Evolutionary conservation across 2,113 vertebrate species (phyloP).

Genomic region (Pseudopodoces humilis): DNA sequence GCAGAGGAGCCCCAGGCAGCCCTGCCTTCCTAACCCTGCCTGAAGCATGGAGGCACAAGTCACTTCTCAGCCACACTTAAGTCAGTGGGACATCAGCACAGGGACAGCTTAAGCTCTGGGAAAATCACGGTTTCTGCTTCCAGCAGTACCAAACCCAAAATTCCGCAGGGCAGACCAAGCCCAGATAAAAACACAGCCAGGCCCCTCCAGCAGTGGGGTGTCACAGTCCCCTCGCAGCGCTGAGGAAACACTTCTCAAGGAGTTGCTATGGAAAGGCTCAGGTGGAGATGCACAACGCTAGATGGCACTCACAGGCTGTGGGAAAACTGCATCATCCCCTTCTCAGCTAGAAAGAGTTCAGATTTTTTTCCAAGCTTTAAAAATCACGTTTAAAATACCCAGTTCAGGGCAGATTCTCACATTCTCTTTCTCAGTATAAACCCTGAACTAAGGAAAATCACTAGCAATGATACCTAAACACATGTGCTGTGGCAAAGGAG

Average conservation of each 20-base stretch:
- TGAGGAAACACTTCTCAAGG: neutral
- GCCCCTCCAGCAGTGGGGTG: neutral
- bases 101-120: neutral
- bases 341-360: neutral
- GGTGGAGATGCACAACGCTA: slow-evolving; percentile 27
- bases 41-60: accelerated
- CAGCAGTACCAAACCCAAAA: neutral
- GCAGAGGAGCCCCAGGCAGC: neutral
- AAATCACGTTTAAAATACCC: slow-evolving; percentile 3
- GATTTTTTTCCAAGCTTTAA: neutral
- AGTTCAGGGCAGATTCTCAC: slow-evolving; percentile 9
- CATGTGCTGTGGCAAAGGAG: neutral
- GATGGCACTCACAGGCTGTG: slow-evolving; percentile 67
- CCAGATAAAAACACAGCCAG: accelerated
- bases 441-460: neutral
- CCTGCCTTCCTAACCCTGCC: neutral
- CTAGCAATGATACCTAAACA: neutral
- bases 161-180: neutral
- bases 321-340: neutral
- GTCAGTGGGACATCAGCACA: accelerated
- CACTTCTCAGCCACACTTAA: neutral
- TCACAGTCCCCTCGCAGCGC: accelerated
- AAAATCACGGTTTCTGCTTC: neutral
- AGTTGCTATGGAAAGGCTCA: neutral
- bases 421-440: slow-evolving; percentile 13